Evolutionary conservation across 2,113 vertebrate genomes (phyloP), one percentile per base, ranked within the genome.

Genomic region (Lamprologus ornatipinnis): DNA sequence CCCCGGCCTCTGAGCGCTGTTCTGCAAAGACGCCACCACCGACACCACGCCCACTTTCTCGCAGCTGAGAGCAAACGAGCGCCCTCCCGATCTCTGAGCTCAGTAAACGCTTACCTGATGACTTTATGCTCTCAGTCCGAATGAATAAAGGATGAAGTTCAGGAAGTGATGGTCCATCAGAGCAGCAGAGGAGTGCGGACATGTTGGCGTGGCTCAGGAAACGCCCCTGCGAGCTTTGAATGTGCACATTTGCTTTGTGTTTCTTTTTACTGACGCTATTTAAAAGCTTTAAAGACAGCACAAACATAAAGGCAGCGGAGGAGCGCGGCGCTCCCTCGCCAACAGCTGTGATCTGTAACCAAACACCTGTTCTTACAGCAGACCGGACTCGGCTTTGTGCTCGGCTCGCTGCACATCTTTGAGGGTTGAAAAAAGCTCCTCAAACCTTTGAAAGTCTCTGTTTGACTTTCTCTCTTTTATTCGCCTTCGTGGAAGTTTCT

Each of bases 41-140:
- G 28, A 2, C 0, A 0, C 4, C 58, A 7, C 28, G 15, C 14
- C 26, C 23, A 17, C 9, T 47, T 45, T 19, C 1, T 75, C 2
- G 3, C 0, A 9, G 4, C 40, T 5, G 6, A 75, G 40, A 0
- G 9, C 23, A 19, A 42, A 70, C 5, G 12, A 70, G 12, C 5
- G 3, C 21, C n/a, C n/a, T 70, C 14, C 68, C 1, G 9, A 47
- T 75, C 65, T 73, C 68, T 73, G 23, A 75, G 70, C 42, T 75
- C 70, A 49, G 42, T 47, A 19, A 49, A 28, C 14, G 3, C 3
- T 49, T 7, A 28, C 70, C 42, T 31, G 70, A 75, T 19, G 23
- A 49, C 23, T 75, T 65, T n/a, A 37, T 65, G 10, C 19, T 37
- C 33, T 75, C 21, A 75, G 15, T 47, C 42, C 4, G 3, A 47